Evolutionary conservation across 35 echinoderm and acorn worm species (phyloP), one percentile per base, ranked within the genome.

Genomic region (Lytechinus variegatus): DNA sequence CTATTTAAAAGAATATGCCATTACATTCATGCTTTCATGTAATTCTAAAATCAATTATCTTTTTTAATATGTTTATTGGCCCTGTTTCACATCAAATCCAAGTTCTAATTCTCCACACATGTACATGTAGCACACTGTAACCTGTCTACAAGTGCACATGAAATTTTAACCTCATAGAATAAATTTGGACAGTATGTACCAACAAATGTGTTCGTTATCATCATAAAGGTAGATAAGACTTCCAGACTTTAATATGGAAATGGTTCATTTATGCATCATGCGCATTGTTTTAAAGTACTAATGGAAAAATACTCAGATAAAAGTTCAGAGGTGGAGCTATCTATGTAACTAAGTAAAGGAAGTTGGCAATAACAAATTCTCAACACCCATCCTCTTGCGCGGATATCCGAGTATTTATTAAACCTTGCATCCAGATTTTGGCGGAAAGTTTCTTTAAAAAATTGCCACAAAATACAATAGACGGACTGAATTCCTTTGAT

Each of bases 361-460:
- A 71, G 61, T 71, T 71, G 61, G 61, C 61, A 71, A 71, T 71
- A 14, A 71, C 61, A 19, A 71, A 21, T 71, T 71, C 61, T 71
- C 61, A 71, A 71, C 61, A 71, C 61, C 61, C 61, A 71, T 19
- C 61, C 61, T 71, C 61, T 71, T 19, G 61, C 61, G 24, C 61
- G 61, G 61, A 71, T 71, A 71, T 71, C 61, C 61, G 61, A 71
- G 61, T 71, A 71, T 71, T 71, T 71, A 71, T 71, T 71, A 71
- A 71, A 13, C 61, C 61, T 71, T 71, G 61, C 61, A 71, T 56
- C 61, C 61, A 71, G 12, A 71, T 71, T 71, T 71, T 71, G 16
- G 61, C 21, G 14, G 14, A 71, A 71, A 44, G 33, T 44, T 6
- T 71, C 14, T 21, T 71, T 19, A 19, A 71, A 66, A 21, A 8